Conservation (phyloP, 2,888 invertebrate species). For the Tenthredo livida region DNA sequence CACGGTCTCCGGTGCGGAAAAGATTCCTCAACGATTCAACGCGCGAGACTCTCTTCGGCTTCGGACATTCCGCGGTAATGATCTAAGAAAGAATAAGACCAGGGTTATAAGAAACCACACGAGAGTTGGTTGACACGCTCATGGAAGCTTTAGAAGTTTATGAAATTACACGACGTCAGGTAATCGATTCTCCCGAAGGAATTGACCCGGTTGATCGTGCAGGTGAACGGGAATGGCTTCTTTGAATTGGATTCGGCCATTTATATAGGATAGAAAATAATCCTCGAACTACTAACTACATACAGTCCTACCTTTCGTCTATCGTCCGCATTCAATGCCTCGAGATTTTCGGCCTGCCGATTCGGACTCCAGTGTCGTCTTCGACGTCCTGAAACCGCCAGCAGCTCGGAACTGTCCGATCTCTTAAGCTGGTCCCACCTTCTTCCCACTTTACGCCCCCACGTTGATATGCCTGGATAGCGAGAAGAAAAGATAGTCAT, state of each 20-base stretch:
- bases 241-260: conserved; percentile 17
- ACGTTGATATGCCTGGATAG: conserved; percentile 81
- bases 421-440: conserved; percentile 83
- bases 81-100: not conserved
- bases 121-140: not conserved
- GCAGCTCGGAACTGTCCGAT: conserved; percentile 81
- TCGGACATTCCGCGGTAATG: conserved; percentile 59
- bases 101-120: too few species aligned
- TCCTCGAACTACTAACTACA: not conserved
- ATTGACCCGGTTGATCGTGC: conserved; percentile 26
- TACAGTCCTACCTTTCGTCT: conserved; percentile 65
- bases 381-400: conserved; percentile 76
- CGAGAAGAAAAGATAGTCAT: not conserved
- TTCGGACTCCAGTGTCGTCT: conserved; percentile 79
- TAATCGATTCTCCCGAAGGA: conserved; percentile 46
- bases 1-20: conserved; percentile 75
- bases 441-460: conserved; percentile 82
- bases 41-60: conserved; percentile 78
- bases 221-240: conserved; percentile 31
- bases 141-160: conserved; percentile 56
- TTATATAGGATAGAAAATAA: conserved; percentile 9
- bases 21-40: conserved; percentile 81
- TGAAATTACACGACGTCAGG: conserved; percentile 30
- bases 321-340: conserved; percentile 56
- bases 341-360: conserved; percentile 56